phyloP scores from a whole-genome alignment of 2,113 vertebrate species.

The Peromyscus polionotus region DNA sequence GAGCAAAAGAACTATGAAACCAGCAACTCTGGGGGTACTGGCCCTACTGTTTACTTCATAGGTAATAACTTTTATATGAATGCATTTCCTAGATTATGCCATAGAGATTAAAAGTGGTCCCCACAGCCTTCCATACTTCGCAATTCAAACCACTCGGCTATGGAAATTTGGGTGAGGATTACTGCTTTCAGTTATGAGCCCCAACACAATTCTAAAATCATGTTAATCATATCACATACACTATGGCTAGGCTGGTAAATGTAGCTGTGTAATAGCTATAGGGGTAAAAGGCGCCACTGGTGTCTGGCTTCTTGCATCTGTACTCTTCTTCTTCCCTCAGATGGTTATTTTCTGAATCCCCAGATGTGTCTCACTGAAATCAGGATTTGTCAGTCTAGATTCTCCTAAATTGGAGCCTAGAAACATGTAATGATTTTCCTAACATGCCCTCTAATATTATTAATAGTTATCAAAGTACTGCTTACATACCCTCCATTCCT shows the following conservation, averaged over 20 bases:
- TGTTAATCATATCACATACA: slow-evolving; percentile 44
- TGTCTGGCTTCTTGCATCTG: background rate
- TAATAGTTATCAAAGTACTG: background rate
- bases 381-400: background rate
- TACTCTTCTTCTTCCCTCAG: background rate
- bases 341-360: background rate
- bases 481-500: background rate
- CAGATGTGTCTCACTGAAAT: background rate
- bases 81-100: slow-evolving; percentile 10
- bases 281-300: background rate
- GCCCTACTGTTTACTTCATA: slow-evolving; percentile 57
- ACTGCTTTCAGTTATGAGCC: slow-evolving; percentile 17
- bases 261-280: background rate
- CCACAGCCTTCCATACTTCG: slow-evolving; percentile 43
- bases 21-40: background rate
- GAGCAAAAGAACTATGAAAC: background rate
- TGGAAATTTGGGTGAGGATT: slow-evolving; percentile 49
- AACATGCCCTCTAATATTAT: background rate
- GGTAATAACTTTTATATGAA: slow-evolving; percentile 40
- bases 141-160: slow-evolving; percentile 26
- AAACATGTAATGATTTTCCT: slow-evolving; percentile 4
- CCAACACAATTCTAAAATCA: slow-evolving; percentile 51
- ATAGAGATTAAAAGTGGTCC: slow-evolving; percentile 25
- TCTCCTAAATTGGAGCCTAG: background rate
- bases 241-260: background rate